phyloP scores from a whole-genome alignment of 2,797 vertebrate species.

The Catharus ustulatus region DNA sequence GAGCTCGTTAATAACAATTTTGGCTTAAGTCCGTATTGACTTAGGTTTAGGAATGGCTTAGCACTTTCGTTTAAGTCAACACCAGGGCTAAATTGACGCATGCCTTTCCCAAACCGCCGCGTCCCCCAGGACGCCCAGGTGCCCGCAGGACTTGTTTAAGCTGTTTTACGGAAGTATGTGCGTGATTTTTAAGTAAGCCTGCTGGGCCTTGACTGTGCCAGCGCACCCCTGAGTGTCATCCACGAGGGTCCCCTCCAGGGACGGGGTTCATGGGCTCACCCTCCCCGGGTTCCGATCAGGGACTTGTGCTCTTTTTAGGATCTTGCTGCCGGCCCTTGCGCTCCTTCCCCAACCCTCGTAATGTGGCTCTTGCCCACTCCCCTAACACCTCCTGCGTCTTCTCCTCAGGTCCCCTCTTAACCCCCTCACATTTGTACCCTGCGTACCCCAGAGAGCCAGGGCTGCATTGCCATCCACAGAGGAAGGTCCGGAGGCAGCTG shows the following conservation, averaged over 20 bases:
- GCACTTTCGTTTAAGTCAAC: conserved; percentile 64
- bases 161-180: not conserved
- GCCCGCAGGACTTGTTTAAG: not conserved
- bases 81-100: conserved; percentile 41
- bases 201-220: not conserved
- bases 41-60: conserved; percentile 68
- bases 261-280: not conserved
- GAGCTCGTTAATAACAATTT: conserved; percentile 65
- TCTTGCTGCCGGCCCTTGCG: accelerated
- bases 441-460: not conserved
- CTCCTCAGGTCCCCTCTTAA: not conserved
- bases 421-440: not conserved
- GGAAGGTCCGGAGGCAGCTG: no score
- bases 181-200: not conserved
- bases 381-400: not conserved
- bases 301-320: not conserved
- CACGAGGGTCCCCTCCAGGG: not conserved
- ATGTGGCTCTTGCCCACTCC: accelerated
- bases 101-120: not conserved
- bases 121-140: not conserved
- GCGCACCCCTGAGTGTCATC: not conserved
- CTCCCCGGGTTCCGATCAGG: no score
- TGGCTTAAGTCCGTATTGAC: conserved; percentile 69
- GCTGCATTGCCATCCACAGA: not conserved
- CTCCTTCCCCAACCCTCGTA: not conserved